Evolutionary conservation across 2,888 invertebrate genomes (phyloP).

Genomic region (Rosalia funebris): DNA sequence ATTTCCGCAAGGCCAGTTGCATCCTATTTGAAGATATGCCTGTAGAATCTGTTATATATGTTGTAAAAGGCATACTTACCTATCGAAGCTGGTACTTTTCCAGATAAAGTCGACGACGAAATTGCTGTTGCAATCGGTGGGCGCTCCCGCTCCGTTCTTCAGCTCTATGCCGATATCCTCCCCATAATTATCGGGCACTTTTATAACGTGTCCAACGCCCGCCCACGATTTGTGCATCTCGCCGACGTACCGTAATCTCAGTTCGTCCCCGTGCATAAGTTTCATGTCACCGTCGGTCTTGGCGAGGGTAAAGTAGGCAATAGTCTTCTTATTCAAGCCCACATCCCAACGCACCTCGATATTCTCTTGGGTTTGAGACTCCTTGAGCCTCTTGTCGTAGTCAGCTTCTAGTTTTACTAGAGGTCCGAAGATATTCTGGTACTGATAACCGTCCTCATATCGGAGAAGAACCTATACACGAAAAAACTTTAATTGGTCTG

Average conservation of each 20-base stretch:
- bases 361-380: conserved; percentile 97
- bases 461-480: conserved; percentile 65
- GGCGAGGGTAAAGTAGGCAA: conserved; percentile 96
- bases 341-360: conserved; percentile 99
- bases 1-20: conserved; percentile 93
- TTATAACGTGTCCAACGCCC: conserved; percentile 98
- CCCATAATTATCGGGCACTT: conserved; percentile 94
- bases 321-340: conserved; percentile 96
- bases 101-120: conserved; percentile 99
- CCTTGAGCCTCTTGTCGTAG: conserved; percentile 96
- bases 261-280: conserved; percentile 98
- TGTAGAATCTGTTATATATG: neutral
- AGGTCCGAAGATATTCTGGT: conserved; percentile 97
- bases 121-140: conserved; percentile 92
- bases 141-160: conserved; percentile 91
- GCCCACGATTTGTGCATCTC: conserved; percentile 95
- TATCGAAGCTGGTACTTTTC: conserved; percentile 98
- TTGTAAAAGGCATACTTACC: conserved; percentile 65
- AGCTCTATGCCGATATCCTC: conserved; percentile 98
- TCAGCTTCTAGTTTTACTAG: conserved; percentile 97
- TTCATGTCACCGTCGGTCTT: conserved; percentile 99
- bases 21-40: conserved; percentile 71
- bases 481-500: neutral
- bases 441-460: conserved; percentile 99
- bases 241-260: conserved; percentile 90